Base-by-base conservation (phyloP, 2,113 vertebrate genomes). In the Macroglossus sobrinus region DNA sequence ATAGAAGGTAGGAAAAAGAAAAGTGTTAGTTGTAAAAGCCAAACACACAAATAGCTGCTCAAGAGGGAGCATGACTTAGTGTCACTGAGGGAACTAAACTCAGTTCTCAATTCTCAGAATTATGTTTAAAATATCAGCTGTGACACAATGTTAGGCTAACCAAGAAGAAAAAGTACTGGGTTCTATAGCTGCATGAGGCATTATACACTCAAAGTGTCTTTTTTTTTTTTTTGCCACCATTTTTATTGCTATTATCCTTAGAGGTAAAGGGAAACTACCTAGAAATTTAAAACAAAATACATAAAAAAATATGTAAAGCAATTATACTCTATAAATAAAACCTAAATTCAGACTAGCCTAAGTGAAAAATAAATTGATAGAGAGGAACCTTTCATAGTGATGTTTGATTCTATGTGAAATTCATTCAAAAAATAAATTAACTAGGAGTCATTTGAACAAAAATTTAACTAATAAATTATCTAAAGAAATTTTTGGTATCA, bases 11-110 rank as follows among this genome's bases (percentile, higher is more conserved):
- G 57, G 80, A 94, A 95, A 96, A 95, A 89, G 68, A 57, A 92
- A 96, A 88, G 87, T 43, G 80, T 91, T 88, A 84, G 71, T 72
- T 96, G n/a, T 89, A 84, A 95, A 94, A 92, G 55, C 45, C 61
- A 95, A 80, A 78, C 87, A 88, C 71, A 93, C 90, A 97, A 97
- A 96, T 91, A 97, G 92, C 61, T 92, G 33, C 66, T 96, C 47
- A 64, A 90, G 66, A 90, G 18, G 38, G 61, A 93, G 45, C 78
- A 81, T 85, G 93, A 94, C 64, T 93, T 94, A 61, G 86, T 76
- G 71, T 92, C 76, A 82, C 71, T 82, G 33, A 82, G 59, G 59
- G 76, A 98, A 90, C 33, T 61, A 71, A 93, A 45, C 79, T 89
- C 61, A n/a, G 8, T 69, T 69, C 47, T 91, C 78, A 92, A 2